These are phyloP conservation scores for Lepisosteus oculatus DNA, from an alignment of 2,113 vertebrate species.

Conservation along the genomic window DNA sequence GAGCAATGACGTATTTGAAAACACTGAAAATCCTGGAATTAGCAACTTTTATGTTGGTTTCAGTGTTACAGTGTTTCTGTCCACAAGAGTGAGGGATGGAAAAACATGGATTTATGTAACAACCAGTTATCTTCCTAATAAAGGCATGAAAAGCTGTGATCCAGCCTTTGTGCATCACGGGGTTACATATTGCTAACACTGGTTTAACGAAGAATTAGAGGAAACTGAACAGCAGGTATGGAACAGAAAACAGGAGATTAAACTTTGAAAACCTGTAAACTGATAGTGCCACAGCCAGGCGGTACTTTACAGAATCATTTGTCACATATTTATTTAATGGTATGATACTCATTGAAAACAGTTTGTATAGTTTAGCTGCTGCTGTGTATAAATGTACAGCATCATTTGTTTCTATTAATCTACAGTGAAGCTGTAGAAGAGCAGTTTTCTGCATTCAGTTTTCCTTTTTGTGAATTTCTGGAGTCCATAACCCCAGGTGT, in stretches of 20 bases:
- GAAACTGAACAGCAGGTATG: slow-evolving; percentile 1
- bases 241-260: not conserved
- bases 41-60: not conserved
- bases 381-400: too few species aligned
- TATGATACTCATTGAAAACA: too few species aligned
- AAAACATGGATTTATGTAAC: slow-evolving; percentile 4
- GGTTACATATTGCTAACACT: not conserved
- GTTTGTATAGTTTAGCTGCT: too few species aligned
- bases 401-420: too few species aligned
- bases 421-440: too few species aligned
- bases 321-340: too few species aligned
- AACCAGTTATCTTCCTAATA: slow-evolving; percentile 5
- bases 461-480: too few species aligned
- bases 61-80: not conserved
- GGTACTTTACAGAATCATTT: slow-evolving; percentile 49
- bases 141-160: not conserved
- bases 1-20: not conserved
- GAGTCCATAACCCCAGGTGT: too few species aligned
- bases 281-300: slow-evolving; percentile 59
- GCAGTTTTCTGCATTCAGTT: too few species aligned
- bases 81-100: not conserved
- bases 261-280: slow-evolving; percentile 30
- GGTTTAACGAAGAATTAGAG: slow-evolving; percentile 9
- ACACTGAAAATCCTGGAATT: too few species aligned
- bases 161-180: not conserved